Base-by-base conservation (phyloP, 2,797 vertebrate species). In the Tiaroga cobitis region DNA sequence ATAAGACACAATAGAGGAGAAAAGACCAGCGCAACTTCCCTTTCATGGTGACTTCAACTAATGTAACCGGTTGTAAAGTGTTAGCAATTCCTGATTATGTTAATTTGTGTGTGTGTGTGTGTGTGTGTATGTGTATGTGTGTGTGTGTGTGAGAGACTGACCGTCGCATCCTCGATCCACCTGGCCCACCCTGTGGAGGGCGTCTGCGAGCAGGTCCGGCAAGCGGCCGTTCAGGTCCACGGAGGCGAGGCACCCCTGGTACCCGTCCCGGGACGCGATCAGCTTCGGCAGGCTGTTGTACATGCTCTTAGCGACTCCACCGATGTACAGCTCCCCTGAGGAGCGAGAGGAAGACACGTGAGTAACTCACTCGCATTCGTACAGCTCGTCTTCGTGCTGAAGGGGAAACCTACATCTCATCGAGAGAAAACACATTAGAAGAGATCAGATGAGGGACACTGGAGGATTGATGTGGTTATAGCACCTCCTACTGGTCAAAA, bases 191-290 rank as follows among this genome's bases (percentile, higher is more conserved):
- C 96, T 95, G 93, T 97, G 97, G 95, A 97, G 96, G 91, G 96
- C 97, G 79, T 98, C 97, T 1, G 96, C 95, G 6, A 98, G 95
- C 95, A 98, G 97, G 94, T 98, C 96, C 0, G 97, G 97, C 90
- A 98, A 96, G 93, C 97, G 96, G 91, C 97, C 97, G 2, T 98
- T 98, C 90, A 98, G 95, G 92, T 98, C 97, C 89, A 98, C 94
- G 0, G 97, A 98, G 90, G 97, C 97, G 92, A 98, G 93, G 90
- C 97, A 98, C 91, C 97, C 97, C 92, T 97, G 97, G 91, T 97
- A 98, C 82, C 97, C 97, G 6, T 97, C 97, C 90, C 97, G 95
- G 91, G 97, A 97, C 49, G 97, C 97, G 49, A 98, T 97, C 84
- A 98, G 95, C 89, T 97, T 97, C 89, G 97, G 97, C 91, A 98